Base-by-base conservation (phyloP, 2,113 vertebrate species). In the Saguinus imperator region DNA sequence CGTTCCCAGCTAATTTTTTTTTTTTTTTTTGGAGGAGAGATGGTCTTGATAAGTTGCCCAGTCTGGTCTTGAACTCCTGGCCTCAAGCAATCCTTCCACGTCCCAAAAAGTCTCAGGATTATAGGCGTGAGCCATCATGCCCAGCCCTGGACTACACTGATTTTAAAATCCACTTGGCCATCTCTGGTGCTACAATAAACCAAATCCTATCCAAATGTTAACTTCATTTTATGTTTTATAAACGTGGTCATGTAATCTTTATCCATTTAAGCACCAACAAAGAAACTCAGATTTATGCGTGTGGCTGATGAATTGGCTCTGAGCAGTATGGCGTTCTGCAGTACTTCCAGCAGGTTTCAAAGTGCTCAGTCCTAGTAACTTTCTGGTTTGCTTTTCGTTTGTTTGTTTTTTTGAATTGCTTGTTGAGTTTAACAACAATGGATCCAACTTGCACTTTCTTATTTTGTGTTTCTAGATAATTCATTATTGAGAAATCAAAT, bases 401-500 rank as follows among this genome's bases (percentile, higher is more conserved):
- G 0, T 48, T n/a, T 64, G 58, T 79, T 92, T 68, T 64, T 68
- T 83, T 89, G 75, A 61, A 23, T 90, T 95, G 20, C 35, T 81
- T 81, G 16, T 75, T 94, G 43, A 81, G 40, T n/a, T 72, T 27
- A 58, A 96, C 80, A 96, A n/a, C 61, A 6, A 27, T 94, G 61
- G 81, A 3, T 45, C 35, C 52, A 66, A 57, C 82, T 79, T 73
- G 72, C 5, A 57, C 29, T 75, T 35, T 57, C 37, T 85, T n/a
- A 45, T 79, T 91, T 91, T 61, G 68, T 16, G 11, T 64, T 94
- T 32, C 87, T 86, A 66, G 43, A 61, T 40, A 93, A 91, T 70
- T 97, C 68, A 45, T 57, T 93, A 37, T 40, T 96, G 73, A 73
- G 29, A 96, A 95, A 79, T 82, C 61, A 68, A 77, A 89, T 91